Conservation (phyloP, 2,888 invertebrate species). For the Oscheius sp. region DNA sequence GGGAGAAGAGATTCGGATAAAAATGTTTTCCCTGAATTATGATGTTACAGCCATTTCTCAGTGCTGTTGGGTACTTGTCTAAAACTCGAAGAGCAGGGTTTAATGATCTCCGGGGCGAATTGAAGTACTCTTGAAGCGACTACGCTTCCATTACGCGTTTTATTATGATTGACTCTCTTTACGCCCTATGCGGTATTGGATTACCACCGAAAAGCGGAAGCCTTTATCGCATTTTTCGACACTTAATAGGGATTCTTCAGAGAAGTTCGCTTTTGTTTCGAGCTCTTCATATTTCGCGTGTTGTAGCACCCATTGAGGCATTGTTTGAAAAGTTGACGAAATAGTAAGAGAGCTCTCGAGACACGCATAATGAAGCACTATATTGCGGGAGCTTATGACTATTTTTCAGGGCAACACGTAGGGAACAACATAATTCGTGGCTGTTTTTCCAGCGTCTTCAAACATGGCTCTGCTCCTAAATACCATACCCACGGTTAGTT, state of each 20-base stretch:
- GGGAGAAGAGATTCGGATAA: neutral
- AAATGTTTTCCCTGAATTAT: conserved; percentile 2
- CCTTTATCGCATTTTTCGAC: conserved; percentile 14
- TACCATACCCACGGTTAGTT: conserved; percentile 30
- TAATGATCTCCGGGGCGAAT: conserved; percentile 23
- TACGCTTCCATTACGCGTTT: conserved; percentile 31
- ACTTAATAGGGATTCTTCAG: conserved; percentile 1
- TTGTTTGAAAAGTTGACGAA: conserved; percentile 16
- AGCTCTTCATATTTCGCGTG: conserved; percentile 12
- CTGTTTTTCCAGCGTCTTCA: conserved; percentile 68
- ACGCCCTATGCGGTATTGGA: conserved; percentile 25
- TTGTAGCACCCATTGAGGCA: conserved; percentile 12
- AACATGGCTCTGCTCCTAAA: conserved; percentile 52
- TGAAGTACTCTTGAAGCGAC: conserved; percentile 27
- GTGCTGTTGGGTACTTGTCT: neutral
- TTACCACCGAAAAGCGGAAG: conserved; percentile 13
- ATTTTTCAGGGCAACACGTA: conserved; percentile 66
- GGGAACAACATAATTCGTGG: conserved; percentile 70
- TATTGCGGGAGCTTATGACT: conserved; percentile 12
- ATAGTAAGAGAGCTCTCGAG: conserved; percentile 18
- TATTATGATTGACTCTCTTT: conserved; percentile 32
- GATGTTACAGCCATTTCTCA: conserved; percentile 19
- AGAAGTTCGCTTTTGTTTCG: neutral
- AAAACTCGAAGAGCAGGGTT: conserved; percentile 20
- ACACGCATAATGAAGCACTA: conserved; percentile 22